Conservation (phyloP, 2,797 vertebrate species). For the Coilia nasus region DNA sequence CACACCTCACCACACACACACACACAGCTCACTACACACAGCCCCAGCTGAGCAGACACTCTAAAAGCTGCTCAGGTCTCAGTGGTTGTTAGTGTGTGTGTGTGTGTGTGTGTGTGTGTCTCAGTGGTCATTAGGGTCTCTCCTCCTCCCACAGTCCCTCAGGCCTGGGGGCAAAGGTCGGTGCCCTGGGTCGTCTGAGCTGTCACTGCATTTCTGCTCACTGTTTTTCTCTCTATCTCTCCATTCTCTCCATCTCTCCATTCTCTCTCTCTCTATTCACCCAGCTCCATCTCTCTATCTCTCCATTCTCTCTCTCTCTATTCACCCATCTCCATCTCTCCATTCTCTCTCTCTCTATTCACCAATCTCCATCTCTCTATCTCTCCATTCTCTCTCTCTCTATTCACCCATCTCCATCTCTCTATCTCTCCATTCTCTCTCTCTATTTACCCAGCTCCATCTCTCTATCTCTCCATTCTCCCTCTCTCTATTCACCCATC, state of each 20-base stretch:
- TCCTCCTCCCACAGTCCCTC: slow-evolving; percentile 14
- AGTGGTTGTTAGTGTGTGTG: slow-evolving; percentile 17
- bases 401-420: neutral
- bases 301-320: neutral
- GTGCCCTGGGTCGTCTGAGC: slow-evolving; percentile 8
- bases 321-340: neutral
- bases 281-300: neutral
- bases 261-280: neutral
- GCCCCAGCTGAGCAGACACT: slow-evolving; percentile 11
- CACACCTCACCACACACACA: too few relatives aligned
- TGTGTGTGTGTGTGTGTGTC: slow-evolving; percentile 6
- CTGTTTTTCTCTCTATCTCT: neutral
- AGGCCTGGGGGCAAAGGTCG: slow-evolving; percentile 12
- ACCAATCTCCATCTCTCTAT: neutral
- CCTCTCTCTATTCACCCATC: too few relatives aligned
- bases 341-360: neutral
- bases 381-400: neutral
- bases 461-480: too few relatives aligned
- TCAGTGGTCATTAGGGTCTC: slow-evolving; percentile 22
- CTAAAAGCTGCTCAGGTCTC: neutral
- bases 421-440: too few relatives aligned
- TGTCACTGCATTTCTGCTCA: slow-evolving; percentile 24
- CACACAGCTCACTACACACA: neutral
- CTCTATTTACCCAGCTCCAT: neutral
- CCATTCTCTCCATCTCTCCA: neutral